phyloP scores from a whole-genome alignment of 2,888 invertebrate genomes.

The Mesorhabditis spiculigera region DNA sequence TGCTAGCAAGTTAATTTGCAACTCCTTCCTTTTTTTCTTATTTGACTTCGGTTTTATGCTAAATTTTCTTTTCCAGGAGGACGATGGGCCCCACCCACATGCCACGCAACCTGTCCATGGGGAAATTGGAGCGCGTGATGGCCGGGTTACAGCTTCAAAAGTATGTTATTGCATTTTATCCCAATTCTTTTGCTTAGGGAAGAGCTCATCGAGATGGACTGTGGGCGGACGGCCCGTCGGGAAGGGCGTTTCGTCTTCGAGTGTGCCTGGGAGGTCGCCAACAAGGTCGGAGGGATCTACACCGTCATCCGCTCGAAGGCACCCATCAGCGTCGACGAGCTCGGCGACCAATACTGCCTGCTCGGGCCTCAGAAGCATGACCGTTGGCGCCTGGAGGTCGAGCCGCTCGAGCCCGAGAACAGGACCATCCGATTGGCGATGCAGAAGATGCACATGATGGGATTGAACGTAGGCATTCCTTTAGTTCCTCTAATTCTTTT shows the following conservation, averaged over 20 bases:
- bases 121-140: neutral
- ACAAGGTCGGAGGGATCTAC: conserved; percentile 99
- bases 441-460: conserved; percentile 75
- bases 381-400: conserved; percentile 79
- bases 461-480: conserved; percentile 70
- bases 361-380: conserved; percentile 91
- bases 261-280: conserved; percentile 96
- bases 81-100: neutral
- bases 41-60: neutral
- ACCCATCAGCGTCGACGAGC: conserved; percentile 89
- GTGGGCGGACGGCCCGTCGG: conserved; percentile 77
- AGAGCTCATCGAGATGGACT: conserved; percentile 67
- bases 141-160: neutral
- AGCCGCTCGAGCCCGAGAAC: conserved; percentile 60
- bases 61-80: neutral
- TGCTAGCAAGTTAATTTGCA: too few relatives aligned
- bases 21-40: too few relatives aligned
- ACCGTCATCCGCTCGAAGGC: conserved; percentile 97
- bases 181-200: conserved; percentile 64
- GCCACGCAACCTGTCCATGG: neutral
- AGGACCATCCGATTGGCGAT: conserved; percentile 69
- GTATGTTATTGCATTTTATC: neutral
- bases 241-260: conserved; percentile 97
- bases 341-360: conserved; percentile 94
- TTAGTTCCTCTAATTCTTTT: conserved; percentile 2